Evolutionary conservation across 2,888 invertebrate genomes (phyloP), one percentile per base, ranked within the genome.

Genomic region (Strigamia maritima): DNA sequence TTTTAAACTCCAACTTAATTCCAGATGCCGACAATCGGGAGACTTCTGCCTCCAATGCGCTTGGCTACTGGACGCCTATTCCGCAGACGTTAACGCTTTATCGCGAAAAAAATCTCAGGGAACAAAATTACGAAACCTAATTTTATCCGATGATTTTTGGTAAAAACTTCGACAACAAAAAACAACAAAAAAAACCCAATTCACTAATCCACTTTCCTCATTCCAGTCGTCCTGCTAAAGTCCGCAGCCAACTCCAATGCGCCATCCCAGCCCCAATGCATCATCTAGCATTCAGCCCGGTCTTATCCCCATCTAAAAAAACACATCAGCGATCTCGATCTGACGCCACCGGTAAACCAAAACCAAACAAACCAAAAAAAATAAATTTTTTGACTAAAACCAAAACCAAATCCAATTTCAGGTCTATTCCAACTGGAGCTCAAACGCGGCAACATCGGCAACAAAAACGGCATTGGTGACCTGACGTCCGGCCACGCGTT

Each of bases 41-140:
- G 97, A 98, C 88, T 99, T 99, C 87, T 95, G 98, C 74, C 89
- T 99, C 83, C 93, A 95, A 86, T 93, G 97, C 85, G 93, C 96
- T 84, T 99, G 98, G 98, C 89, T 99, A 79, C 88, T 99, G 85
- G 96, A 97, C 84, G 97, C 99, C 26, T 97, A 95, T 86, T 93
- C 94, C 82, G 91, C 93, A 54, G 94, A 92, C 85, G 89, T 90
- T 80, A 88, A 89, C 81, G 85, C 89, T 81, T 90, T 90, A 79
- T 90, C 90, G 79, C 86, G 87, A 84, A 91, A 91, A 85, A 92
- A 91, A 86, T 91, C 92, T 65, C 91, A 91, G 85, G 92, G 92
- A 82, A 89, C 93, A 84, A 92, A 92, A 86, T 87, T 93, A 83
- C 90, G 90, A 85, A 91, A 91, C 85, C 88, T 92, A 83, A 93